Evolutionary conservation across 35 echinoderm and acorn worm genomes (phyloP).

Genomic region (Anneissia japonica): DNA sequence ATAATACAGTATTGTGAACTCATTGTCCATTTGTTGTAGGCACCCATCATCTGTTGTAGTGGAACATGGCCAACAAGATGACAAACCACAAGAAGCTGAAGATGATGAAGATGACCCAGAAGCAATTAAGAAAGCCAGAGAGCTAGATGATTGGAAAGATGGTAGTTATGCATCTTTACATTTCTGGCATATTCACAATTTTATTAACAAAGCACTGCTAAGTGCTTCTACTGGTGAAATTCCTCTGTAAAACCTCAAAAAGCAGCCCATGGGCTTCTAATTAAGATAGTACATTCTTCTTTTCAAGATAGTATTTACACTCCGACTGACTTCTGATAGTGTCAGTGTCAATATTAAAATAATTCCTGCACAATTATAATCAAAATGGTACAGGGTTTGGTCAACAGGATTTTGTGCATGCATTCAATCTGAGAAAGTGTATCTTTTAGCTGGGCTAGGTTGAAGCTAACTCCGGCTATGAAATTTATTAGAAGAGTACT

Average conservation of each 20-base stretch:
- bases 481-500: no score
- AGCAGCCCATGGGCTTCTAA: no score
- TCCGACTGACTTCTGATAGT: neutral
- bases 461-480: no score
- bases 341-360: neutral
- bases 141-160: conserved; percentile 98
- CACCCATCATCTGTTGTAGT: conserved; percentile 56
- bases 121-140: conserved; percentile 73
- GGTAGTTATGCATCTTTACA: conserved; percentile 38
- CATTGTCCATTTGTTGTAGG: conserved; percentile 38
- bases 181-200: neutral
- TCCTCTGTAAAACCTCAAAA: no score
- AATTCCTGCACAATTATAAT: no score
- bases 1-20: no score
- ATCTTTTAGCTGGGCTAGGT: no score
- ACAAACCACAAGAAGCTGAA: conserved; percentile 52
- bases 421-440: no score
- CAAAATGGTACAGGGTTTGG: no score
- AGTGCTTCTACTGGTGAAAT: neutral
- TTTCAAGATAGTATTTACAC: neutral
- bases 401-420: no score
- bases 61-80: conserved; percentile 38
- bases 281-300: neutral
- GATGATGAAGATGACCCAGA: conserved; percentile 78
- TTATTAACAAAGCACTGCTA: neutral